Evolutionary conservation across 2,797 vertebrate species (phyloP), one percentile per base, ranked within the genome.

Genomic region (Chromobotia macracanthus): DNA sequence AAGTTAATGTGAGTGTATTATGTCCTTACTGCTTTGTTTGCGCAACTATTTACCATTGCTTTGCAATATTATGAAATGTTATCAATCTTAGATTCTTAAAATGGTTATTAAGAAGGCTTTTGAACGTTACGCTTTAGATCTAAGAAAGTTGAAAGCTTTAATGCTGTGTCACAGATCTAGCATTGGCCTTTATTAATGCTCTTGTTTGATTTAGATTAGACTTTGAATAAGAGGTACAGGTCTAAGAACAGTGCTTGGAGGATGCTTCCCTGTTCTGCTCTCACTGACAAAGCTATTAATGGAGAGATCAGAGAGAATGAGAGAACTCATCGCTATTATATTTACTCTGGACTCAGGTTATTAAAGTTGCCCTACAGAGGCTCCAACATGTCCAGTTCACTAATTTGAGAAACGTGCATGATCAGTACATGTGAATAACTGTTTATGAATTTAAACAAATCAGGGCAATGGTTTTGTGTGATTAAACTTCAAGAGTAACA

Each of bases 11-110:
- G 11, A 67, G 50, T 56, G 53, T 38, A 63, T 79, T 81, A 83
- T 65, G 76, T 71, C 53, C 44, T 78, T 58, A 25, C 35, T 63
- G 73, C 77, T 80, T 80, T 77, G 67, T 72, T 78, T 61, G 60
- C 72, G 68, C 69, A 71, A 72, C 80, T 72, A 80, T 72, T 82
- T 74, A 72, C 79, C 65, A 83, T 83, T 85, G 72, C 55, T 66
- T 61, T 51, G 53, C 56, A 35, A 72, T 66, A 75, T 46, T 48
- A 53, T 41, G 48, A 48, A 31, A 80, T 38, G 53, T 76, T 73
- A 6, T 38, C 56, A 79, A 31, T 56, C 35, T 68, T 35, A 15
- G 44, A 72, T 72, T 79, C 67, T 81, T 38, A 38, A 38, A 38
- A 38, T 38, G 6, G 35, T 9, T 38, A 38, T 38, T 38, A 38